Evolutionary conservation across 2,888 invertebrate genomes (phyloP), one percentile per base, ranked within the genome.

Genomic region (Dasysyrphus albostriatus): DNA sequence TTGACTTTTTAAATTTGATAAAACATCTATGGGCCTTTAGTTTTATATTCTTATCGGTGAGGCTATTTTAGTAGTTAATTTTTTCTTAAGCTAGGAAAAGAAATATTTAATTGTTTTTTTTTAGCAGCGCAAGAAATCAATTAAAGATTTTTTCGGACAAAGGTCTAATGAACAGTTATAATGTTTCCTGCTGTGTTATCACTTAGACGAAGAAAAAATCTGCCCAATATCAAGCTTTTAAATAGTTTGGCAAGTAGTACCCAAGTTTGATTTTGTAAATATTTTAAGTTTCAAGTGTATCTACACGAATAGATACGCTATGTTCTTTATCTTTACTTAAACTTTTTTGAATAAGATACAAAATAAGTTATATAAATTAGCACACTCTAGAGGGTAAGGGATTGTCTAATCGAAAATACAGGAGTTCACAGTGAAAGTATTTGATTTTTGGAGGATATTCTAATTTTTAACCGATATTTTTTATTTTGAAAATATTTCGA

Each of bases 111-210:
- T 5, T 37, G 37, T 24, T 10, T 24, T 75, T 24, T 24, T 24
- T 24, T 24, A 24, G 10, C n/a, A 24, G 24, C 24, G 24, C 19
- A 56, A 44, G 54, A 63, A 61, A 70, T 80, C 42, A 34, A 63
- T 65, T 58, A 56, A 32, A 70, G 24, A n/a, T 24, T 47, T 59
- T 72, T 80, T 72, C 7, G 39, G 34, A n/a, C 34, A 76, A 56
- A 54, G 72, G 59, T 76, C 65, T 76, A 49, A 49, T 85, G 76
- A 84, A 80, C 75, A 76, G 7, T 61, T n/a, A n/a, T 56, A 61
- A 37, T 82, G 61, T 70, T 85, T 85, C 85, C 85, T 85, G 85
- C 74, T 78, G 42, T 65, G 65, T 80, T 80, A 80, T 72, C 37
- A 16, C 51, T 44, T 61, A 24, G 51, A 39, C 39, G 59, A 76